phyloP scores from a whole-genome alignment of 2,113 vertebrate genomes.

The Clinocottus analis region DNA sequence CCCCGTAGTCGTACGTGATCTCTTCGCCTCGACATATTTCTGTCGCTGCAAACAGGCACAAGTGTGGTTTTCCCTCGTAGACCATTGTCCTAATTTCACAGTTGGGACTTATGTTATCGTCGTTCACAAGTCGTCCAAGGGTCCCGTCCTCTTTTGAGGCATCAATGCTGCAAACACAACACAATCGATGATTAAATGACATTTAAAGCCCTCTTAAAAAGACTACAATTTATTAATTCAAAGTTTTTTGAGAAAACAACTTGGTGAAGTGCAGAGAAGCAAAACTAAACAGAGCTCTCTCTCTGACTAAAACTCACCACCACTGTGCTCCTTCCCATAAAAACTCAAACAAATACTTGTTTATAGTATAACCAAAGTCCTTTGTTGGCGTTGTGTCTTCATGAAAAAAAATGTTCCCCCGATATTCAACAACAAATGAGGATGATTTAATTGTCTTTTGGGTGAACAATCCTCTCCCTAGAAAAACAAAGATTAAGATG shows the following conservation, averaged over 20 bases:
- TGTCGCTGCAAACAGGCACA: constrained; percentile 55
- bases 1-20: constrained; percentile 51
- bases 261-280: too few species aligned
- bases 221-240: neutral
- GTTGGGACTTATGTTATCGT: constrained; percentile 59
- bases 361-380: neutral
- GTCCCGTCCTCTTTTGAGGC: constrained; percentile 29
- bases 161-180: constrained; percentile 45
- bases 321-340: constrained; percentile 49
- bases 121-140: constrained; percentile 62
- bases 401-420: constrained; percentile 7
- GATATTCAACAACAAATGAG: constrained; percentile 61
- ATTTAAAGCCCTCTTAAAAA: neutral
- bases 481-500: neutral
- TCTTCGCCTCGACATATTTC: constrained; percentile 45
- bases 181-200: neutral
- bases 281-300: neutral
- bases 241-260: too few species aligned
- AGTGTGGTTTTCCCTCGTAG: constrained; percentile 49
- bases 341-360: constrained; percentile 43
- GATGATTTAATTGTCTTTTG: constrained; percentile 31
- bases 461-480: constrained; percentile 52
- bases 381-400: neutral
- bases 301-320: constrained; percentile 39
- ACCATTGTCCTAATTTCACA: constrained; percentile 51